phyloP scores from a whole-genome alignment of 1,140 invertebrate genomes.

The Frieseomelitta varia region DNA sequence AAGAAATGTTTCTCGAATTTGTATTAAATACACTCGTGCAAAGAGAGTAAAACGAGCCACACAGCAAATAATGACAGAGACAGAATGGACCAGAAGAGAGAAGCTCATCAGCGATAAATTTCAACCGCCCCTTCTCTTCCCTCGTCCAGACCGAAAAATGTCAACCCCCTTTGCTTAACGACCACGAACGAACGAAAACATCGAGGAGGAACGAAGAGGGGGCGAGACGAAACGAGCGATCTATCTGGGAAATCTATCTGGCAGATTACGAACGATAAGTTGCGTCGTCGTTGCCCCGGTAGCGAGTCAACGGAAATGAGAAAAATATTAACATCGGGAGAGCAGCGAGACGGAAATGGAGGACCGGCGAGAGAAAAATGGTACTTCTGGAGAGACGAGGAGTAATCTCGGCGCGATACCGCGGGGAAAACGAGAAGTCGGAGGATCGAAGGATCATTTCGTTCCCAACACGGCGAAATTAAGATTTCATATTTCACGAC shows the following conservation, averaged over 20 bases:
- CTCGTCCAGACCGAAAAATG: not conserved
- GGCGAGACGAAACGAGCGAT: not conserved
- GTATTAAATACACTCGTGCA: no score
- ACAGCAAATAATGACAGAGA: no score
- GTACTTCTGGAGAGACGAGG: constrained; percentile 32
- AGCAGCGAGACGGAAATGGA: constrained; percentile 14
- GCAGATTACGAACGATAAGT: constrained; percentile 36
- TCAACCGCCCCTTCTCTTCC: not conserved
- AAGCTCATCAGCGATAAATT: not conserved
- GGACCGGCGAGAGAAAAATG: not conserved
- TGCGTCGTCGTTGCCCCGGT: not conserved
- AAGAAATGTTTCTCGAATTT: no score
- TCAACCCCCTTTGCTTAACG: not conserved
- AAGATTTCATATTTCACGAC: constrained; percentile 2
- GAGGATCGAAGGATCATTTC: constrained; percentile 38
- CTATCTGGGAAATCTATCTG: constrained; percentile 1
- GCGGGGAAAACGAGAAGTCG: not conserved
- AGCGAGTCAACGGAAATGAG: constrained; percentile 34
- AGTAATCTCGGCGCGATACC: constrained; percentile 26
- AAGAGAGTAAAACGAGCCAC: no score
- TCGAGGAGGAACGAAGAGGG: not conserved
- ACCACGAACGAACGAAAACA: not conserved
- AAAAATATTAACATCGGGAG: constrained; percentile 56
- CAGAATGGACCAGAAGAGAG: no score
- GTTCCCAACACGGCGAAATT: not conserved